Evolutionary conservation across 2,888 invertebrate genomes (phyloP), one percentile per base, ranked within the genome.

Genomic region (Amphipyra berbera): DNA sequence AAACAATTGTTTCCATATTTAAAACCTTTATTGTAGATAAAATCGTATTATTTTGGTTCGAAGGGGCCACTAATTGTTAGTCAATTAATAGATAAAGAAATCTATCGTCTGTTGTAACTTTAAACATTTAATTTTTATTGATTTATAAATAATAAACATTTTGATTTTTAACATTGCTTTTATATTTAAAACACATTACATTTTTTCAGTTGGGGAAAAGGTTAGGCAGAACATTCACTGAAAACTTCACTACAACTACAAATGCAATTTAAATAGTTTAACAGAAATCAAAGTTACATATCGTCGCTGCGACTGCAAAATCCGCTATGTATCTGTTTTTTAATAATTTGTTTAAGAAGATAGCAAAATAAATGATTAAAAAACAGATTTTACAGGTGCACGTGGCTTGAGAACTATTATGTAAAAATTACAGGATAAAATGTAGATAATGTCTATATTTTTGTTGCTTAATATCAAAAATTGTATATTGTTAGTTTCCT

Each of bases 31-130:
- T 3, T 58, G 50, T 73, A 68, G 57, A 50, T 63, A 41, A 55
- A 58, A 47, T 6, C 42, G 14, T 42, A 71, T 77, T 72, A 68
- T 63, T 68, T 70, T 68, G 71, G 75, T 79, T 73, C 61, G 0
- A 49, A 73, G 62, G 82, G 82, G 80, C 80, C 86, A 78, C 78
- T 69, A 76, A 76, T 85, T 83, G 78, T 84, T 86, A 86, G 89
- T 90, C 90, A 90, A 87, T 90, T 89, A 85, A 73, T 75, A 82
- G 78, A 70, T 82, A 67, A 81, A 82, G 15, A 83, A 81, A 59
- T 73, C 70, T 82, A 86, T 79, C 75, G 78, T 85, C 86, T 88
- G 89, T 88, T 90, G 84, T 86, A 78, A 80, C 78, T 74, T 57
- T 68, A 78, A 76, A 76, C 69, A 55, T 78, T 84, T 86, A 84